These are phyloP conservation scores for Epistrophe grossulariae DNA, from an alignment of 2,888 invertebrate genomes.

Conservation along the genomic window DNA sequence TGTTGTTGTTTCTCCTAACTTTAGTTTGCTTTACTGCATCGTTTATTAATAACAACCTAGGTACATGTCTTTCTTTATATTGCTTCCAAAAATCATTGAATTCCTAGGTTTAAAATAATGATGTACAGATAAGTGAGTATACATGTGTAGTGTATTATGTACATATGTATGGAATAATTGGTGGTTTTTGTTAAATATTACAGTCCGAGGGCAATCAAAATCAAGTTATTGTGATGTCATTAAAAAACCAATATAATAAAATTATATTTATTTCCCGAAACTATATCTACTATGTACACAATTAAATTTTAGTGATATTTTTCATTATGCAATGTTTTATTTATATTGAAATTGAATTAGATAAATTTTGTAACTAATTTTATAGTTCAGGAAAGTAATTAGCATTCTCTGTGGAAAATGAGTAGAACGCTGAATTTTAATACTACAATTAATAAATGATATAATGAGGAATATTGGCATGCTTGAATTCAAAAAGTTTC, in stretches of 20 bases:
- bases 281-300: too few species aligned
- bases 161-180: neutral
- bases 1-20: slow-evolving; percentile 2
- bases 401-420: too few species aligned
- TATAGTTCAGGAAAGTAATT: too few species aligned
- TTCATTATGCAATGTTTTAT: too few species aligned
- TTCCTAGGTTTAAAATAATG: neutral
- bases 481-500: too few species aligned
- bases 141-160: neutral
- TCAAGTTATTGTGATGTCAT: neutral
- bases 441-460: too few species aligned
- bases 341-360: too few species aligned
- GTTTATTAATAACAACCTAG: slow-evolving; percentile 8
- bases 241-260: neutral
- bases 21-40: slow-evolving; percentile 4
- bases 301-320: too few species aligned
- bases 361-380: too few species aligned
- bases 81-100: neutral
- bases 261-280: too few species aligned
- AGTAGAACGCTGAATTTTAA: too few species aligned
- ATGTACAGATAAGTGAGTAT: neutral
- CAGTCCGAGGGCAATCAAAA: neutral
- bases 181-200: neutral
- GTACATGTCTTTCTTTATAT: neutral
- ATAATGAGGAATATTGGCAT: too few species aligned